These are phyloP conservation scores for Hydractinia echinata DNA, from an alignment of 30 jellyfish, hydroid and myxozoan genomes.

Conservation along the genomic window DNA sequence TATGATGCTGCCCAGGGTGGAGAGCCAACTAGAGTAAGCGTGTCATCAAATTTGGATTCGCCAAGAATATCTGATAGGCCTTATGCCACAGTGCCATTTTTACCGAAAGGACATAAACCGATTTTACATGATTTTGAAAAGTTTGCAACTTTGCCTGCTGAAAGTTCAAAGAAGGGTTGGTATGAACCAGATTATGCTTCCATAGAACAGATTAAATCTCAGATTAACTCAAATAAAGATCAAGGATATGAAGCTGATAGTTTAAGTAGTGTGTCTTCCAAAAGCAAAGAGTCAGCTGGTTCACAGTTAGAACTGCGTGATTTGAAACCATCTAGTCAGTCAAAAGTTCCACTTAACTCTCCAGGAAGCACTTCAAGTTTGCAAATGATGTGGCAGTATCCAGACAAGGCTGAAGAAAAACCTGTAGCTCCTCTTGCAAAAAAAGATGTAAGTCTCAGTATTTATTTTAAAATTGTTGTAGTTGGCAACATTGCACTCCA, in stretches of 20 bases:
- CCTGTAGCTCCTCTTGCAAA: constrained; percentile 82
- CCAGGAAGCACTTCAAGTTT: constrained; percentile 26
- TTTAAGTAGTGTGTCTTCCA: constrained; percentile 70
- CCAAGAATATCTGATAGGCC: constrained; percentile 53
- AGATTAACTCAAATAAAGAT: constrained; percentile 30
- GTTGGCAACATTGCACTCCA: neutral
- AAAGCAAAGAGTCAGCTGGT: constrained; percentile 84
- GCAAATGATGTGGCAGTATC: constrained; percentile 25
- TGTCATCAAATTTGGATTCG: constrained; percentile 9
- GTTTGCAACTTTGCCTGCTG: constrained; percentile 45
- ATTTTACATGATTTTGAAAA: constrained; percentile 28
- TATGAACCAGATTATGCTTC: constrained; percentile 53
- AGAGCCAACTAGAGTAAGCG: constrained; percentile 12
- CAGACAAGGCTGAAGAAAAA: constrained; percentile 36
- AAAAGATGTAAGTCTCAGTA: constrained; percentile 53
- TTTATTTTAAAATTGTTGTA: neutral
- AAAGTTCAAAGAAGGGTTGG: constrained; percentile 32
- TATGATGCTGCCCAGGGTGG: constrained; percentile 28
- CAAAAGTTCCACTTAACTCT: constrained; percentile 36
- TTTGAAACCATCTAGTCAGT: neutral
- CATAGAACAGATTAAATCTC: constrained; percentile 39
- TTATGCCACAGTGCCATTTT: constrained; percentile 84
- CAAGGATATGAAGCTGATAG: constrained; percentile 89
- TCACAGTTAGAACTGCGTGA: constrained; percentile 69
- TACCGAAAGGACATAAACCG: constrained; percentile 58